Conservation (phyloP, 2,888 invertebrate genomes). For the Dioctria rufipes region DNA sequence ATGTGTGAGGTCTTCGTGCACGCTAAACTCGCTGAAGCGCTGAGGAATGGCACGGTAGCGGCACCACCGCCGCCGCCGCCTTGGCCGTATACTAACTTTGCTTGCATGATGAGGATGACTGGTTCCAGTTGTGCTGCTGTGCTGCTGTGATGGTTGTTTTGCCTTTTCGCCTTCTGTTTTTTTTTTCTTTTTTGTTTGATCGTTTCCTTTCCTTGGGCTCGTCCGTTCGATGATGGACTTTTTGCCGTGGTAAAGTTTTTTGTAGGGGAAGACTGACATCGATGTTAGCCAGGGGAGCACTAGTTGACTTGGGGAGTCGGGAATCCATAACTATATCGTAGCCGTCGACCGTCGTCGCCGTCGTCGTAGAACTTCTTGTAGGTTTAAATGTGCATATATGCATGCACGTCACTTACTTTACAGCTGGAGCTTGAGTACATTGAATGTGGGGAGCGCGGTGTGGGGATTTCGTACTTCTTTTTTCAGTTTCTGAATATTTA, state of each 20-base stretch:
- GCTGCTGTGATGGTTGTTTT: slow-evolving; percentile 8
- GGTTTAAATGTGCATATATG: slow-evolving; percentile 27
- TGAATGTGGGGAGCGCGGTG: not conserved
- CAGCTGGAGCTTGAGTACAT: not conserved
- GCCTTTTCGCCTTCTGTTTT: not conserved
- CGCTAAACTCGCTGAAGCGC: slow-evolving; percentile 15
- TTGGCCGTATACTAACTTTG: not conserved
- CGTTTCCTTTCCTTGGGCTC: slow-evolving; percentile 49
- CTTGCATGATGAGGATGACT: slow-evolving; percentile 23
- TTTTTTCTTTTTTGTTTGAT: slow-evolving; percentile 24
- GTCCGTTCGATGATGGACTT: slow-evolving; percentile 28
- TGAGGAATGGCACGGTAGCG: not conserved
- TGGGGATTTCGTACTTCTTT: slow-evolving; percentile 9
- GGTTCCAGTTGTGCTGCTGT: slow-evolving; percentile 10
- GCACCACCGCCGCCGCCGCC: slow-evolving; percentile 11
- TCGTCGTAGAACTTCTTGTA: no score
- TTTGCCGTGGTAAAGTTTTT: not conserved
- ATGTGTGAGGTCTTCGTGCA: slow-evolving; percentile 2
- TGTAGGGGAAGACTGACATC: not conserved
- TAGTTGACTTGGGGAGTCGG: slow-evolving; percentile 4
- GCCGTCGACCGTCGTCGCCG: not conserved
- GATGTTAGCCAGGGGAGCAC: not conserved
- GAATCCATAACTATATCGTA: not conserved
- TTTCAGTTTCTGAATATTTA: slow-evolving; percentile 47
- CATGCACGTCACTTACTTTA: slow-evolving; percentile 35